Percentiles rank a stretch among this genome's conserved stretches.
Conservation (phyloP, 2,797 vertebrate species). For the Denticeps clupeoides region DNA sequence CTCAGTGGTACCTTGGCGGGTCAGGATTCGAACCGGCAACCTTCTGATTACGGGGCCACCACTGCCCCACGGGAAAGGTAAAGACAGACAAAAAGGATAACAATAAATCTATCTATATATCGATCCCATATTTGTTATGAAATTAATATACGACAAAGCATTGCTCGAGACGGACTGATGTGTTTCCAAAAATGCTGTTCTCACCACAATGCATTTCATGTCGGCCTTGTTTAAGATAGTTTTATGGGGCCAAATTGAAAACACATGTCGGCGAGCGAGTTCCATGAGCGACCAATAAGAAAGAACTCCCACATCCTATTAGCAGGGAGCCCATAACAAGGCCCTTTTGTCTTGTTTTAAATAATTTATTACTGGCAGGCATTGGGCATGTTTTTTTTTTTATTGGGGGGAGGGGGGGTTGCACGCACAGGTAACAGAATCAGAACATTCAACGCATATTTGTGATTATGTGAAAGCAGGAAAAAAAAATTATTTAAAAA, state of each 20-base stretch:
- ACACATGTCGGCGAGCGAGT: conserved; percentile 34
- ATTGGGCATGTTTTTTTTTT: conserved; percentile 52
- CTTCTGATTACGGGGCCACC: too few species aligned
- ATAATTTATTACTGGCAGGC: conserved; percentile 55
- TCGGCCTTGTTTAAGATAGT: conserved; percentile 26
- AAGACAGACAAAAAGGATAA: too few species aligned
- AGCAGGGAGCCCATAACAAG: conserved; percentile 41
- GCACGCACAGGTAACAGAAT: conserved; percentile 46
- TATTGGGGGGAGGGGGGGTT: conserved; percentile 45
- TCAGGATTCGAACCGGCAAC: too few species aligned
- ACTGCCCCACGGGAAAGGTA: too few species aligned
- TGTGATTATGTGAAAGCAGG: conserved; percentile 5
- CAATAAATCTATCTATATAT: too few species aligned
- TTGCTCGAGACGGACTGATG: conserved; percentile 31
- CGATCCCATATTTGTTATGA: too few species aligned
- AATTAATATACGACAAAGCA: too few species aligned
- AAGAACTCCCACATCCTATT: conserved; percentile 44
- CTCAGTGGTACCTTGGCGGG: too few species aligned
- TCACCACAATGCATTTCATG: conserved; percentile 33
- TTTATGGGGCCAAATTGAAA: conserved; percentile 51
- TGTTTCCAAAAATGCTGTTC: conserved; percentile 35
- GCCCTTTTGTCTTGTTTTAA: conserved; percentile 58
- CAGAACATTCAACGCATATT: conserved; percentile 22
- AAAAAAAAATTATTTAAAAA: conserved; percentile 39
- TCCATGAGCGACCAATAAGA: conserved; percentile 42